Evolutionary conservation across 2,888 invertebrate genomes (phyloP).

Genomic region (Nudaria mundana): DNA sequence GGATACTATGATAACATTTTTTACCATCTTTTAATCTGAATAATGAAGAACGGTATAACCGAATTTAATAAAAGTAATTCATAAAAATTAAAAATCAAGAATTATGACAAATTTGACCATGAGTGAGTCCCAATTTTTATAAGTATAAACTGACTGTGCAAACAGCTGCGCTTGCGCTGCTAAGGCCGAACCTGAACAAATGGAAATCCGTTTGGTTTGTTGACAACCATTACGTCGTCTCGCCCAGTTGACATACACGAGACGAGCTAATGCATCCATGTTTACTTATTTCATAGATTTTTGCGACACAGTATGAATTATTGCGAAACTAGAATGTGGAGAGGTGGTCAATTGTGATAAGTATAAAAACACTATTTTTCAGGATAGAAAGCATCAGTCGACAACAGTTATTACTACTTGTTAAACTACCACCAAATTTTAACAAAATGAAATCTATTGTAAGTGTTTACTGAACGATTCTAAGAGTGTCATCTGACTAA

Average conservation of each 20-base stretch:
- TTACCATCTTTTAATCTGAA: neutral
- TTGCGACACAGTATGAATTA: constrained; percentile 65
- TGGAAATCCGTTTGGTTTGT: constrained; percentile 65
- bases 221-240: constrained; percentile 66
- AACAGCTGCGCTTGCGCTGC: constrained; percentile 38
- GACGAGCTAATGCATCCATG: constrained; percentile 72
- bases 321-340: constrained; percentile 63
- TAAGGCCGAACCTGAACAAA: constrained; percentile 57
- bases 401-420: constrained; percentile 49
- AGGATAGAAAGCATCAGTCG: constrained; percentile 66
- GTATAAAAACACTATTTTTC: constrained; percentile 72
- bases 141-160: constrained; percentile 32
- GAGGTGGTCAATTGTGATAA: constrained; percentile 62
- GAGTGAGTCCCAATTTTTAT: constrained; percentile 25
- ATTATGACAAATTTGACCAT: constrained; percentile 19
- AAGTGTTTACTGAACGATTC: constrained; percentile 47
- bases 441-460: constrained; percentile 73
- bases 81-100: constrained; percentile 2
- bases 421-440: constrained; percentile 44
- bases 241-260: constrained; percentile 63
- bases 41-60: constrained; percentile 1
- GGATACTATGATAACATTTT: neutral
- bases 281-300: constrained; percentile 77
- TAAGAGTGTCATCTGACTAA: neutral
- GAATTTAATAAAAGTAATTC: constrained; percentile 2